Percentiles rank a stretch among this genome's conserved stretches.
Conservation (phyloP, 2,113 vertebrate species). For the Hiodon alosoides region DNA sequence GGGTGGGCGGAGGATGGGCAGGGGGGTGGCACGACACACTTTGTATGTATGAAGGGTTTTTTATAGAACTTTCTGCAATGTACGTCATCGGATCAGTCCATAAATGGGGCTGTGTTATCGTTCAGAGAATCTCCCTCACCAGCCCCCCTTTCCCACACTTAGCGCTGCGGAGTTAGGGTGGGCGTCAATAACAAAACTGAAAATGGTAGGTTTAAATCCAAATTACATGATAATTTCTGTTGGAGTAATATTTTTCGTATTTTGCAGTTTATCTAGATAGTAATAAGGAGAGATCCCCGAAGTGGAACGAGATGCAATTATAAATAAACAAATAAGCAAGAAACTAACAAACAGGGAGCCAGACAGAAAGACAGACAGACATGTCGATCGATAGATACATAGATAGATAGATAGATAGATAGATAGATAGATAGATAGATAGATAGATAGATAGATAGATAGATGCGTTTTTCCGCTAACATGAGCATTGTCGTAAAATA, state of each 20-base stretch:
- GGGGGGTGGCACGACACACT: constrained; percentile 76
- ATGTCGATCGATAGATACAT: no score
- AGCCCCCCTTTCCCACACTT: constrained; percentile 43
- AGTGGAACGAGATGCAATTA: constrained; percentile 12
- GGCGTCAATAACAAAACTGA: constrained; percentile 69
- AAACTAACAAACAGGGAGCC: no score
- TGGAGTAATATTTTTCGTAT: constrained; percentile 28
- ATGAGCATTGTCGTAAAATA: no score
- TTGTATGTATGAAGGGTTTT: constrained; percentile 76
- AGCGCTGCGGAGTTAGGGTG: constrained; percentile 72
- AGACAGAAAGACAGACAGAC: no score
- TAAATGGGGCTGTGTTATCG: constrained; percentile 76
- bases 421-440: no score
- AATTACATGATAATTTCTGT: constrained; percentile 47
- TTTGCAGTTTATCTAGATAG: constrained; percentile 31
- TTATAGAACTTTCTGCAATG: constrained; percentile 80
- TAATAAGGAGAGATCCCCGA: constrained; percentile 15
- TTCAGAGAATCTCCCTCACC: constrained; percentile 68
- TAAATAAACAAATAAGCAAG: no score
- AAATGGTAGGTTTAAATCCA: constrained; percentile 62
- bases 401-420: no score
- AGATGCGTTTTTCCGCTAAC: no score
- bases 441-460: no score
- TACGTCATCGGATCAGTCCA: constrained; percentile 77
- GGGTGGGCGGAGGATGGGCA: constrained; percentile 47